Base-by-base conservation (phyloP, 2,888 invertebrate species). In the Eulithis testata region DNA sequence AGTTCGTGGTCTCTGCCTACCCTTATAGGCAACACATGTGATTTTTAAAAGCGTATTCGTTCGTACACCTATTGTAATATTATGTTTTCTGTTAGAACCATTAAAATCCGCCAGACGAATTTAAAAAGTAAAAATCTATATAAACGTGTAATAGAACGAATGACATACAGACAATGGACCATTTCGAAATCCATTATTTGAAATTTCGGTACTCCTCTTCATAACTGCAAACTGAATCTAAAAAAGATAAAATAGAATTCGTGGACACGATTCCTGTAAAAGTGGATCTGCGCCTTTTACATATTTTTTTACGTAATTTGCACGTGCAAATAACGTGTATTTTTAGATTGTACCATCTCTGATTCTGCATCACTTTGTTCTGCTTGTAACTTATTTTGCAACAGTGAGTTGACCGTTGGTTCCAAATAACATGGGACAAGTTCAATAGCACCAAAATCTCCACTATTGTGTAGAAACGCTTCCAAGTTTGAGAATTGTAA, bases 261-360 rank as follows among this genome's bases (percentile, higher is more conserved):
- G 51, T 47, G 60, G 47, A 44, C 64, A 63, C 65, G 67, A 44
- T 54, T 61, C 36, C 31, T 61, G 65, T 56, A 63, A 50, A 58
- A 11, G 36, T 9, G 53, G 50, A 50, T 45, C 45, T 59, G 63
- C 47, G 53, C 61, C 54, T 49, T 49, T 49, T 47, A 47, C 49
- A 21, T 3, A 61, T 53, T 59, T 50, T 65, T 66, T 60, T 60
- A 36, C 50, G 43, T 56, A 40, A 66, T 69, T 70, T 68, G 57
- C 51, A 63, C 40, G 57, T 64, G 63, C 61, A 66, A 60, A 58
- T 61, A 49, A 61, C 4, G 11, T 3, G n/a, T 14, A 8, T 52
- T 52, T 52, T 27, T 11, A 31, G 31, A 3, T 31, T 31, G 31
- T 0, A 31, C 31, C 31, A 31, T 2, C 31, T 4, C 31, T 31